These are phyloP conservation scores for Alligator mississippiensis DNA, from an alignment of 2,113 vertebrate species.

Conservation along the genomic window DNA sequence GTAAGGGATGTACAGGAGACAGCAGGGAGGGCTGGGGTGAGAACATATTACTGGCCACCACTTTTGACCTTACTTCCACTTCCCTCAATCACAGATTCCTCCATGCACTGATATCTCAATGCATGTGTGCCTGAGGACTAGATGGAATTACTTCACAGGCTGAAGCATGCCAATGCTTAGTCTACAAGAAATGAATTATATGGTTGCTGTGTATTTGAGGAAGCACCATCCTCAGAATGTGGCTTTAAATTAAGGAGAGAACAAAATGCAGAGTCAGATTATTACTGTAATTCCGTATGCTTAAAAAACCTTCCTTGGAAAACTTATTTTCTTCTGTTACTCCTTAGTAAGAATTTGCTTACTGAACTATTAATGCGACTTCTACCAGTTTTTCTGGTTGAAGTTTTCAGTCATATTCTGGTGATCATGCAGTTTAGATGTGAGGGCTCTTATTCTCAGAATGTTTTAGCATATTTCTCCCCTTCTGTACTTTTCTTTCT, in stretches of 20 bases:
- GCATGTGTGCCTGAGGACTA: too few species aligned
- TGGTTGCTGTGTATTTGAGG: not conserved
- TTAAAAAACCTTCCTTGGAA: not conserved
- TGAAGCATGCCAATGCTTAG: not conserved
- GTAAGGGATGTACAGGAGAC: too few species aligned
- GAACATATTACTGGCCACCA: too few species aligned
- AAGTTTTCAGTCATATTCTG: not conserved
- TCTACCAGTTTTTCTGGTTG: not conserved
- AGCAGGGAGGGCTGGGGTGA: too few species aligned
- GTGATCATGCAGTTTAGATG: not conserved
- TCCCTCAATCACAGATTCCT: too few species aligned
- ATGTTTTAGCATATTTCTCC: not conserved
- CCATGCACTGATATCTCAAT: too few species aligned
- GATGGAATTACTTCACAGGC: too few species aligned
- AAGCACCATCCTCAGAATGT: not conserved
- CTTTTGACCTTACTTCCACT: too few species aligned
- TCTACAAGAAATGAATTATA: not conserved
- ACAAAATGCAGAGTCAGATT: not conserved
- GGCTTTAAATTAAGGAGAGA: not conserved
- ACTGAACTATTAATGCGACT: not conserved
- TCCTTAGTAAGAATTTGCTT: not conserved
- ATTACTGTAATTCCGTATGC: not conserved
- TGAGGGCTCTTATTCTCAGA: not conserved
- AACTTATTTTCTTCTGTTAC: not conserved
- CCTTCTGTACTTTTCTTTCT: not conserved